phyloP scores from a whole-genome alignment of 2,113 vertebrate species.

The Sceloporus undulatus region DNA sequence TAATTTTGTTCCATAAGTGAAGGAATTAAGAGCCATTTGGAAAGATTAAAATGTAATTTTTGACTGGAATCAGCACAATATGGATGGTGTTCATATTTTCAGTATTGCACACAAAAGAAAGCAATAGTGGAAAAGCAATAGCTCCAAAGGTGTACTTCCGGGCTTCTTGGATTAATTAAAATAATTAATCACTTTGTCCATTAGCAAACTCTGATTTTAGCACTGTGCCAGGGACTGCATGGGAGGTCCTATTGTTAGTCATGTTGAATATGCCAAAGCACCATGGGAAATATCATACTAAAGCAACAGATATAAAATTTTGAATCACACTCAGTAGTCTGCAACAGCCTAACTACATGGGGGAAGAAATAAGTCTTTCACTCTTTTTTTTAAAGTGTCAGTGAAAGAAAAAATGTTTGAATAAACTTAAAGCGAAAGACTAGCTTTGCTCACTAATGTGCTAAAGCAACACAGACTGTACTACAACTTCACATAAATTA shows the following conservation, averaged over 20 bases:
- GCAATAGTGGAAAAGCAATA: not conserved
- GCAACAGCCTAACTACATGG: not conserved
- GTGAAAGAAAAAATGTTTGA: not conserved
- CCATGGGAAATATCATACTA: not conserved
- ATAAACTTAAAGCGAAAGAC: not conserved
- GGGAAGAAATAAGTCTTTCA: too few species aligned
- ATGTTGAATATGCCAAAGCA: not conserved
- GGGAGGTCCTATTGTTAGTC: not conserved
- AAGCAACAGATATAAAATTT: not conserved
- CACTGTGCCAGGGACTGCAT: not conserved
- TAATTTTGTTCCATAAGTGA: not conserved
- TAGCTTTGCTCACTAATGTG: not conserved
- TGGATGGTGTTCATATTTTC: too few species aligned
- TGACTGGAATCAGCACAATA: not conserved
- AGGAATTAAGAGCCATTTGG: not conserved
- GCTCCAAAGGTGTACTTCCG: not conserved
- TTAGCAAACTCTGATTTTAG: not conserved
- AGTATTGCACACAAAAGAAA: not conserved
- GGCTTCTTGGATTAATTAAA: not conserved
- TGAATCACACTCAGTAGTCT: not conserved
- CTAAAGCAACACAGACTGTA: not conserved
- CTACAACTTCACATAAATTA: not conserved
- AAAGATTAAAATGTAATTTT: not conserved
- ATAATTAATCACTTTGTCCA: not conserved
- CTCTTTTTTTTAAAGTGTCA: too few species aligned